phyloP scores from a whole-genome alignment of 2,797 vertebrate species.

The Harpagifer antarcticus region DNA sequence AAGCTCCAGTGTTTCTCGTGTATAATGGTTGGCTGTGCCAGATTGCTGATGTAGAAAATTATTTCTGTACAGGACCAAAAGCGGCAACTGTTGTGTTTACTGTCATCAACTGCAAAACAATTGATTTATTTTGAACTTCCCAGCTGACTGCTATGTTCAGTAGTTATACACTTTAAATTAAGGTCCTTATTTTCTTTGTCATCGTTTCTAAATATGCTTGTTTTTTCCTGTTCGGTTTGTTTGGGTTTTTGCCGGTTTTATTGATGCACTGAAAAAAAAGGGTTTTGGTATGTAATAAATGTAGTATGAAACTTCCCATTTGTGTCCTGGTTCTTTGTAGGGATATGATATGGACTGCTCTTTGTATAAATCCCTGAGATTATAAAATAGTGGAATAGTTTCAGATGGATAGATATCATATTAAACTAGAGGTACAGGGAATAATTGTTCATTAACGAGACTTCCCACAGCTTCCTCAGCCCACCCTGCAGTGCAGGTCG shows the following conservation, averaged over 20 bases:
- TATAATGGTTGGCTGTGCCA: constrained; percentile 11
- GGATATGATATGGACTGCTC: background rate
- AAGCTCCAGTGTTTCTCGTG: too few relatives aligned
- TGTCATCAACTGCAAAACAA: constrained; percentile 26
- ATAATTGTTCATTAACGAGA: constrained; percentile 59
- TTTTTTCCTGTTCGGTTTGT: constrained; percentile 11
- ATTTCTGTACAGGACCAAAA: constrained; percentile 34
- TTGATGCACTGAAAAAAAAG: background rate
- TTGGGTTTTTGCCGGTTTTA: constrained; percentile 23
- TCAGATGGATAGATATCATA: constrained; percentile 26
- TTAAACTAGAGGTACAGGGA: constrained; percentile 47
- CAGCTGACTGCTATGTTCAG: constrained; percentile 22
- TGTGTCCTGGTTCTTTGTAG: constrained; percentile 25
- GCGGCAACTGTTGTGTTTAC: constrained; percentile 23
- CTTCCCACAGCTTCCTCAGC: constrained; percentile 67
- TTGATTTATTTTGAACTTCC: constrained; percentile 13
- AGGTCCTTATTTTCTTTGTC: constrained; percentile 44
- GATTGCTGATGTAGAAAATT: constrained; percentile 39
- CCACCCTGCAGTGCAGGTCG: constrained; percentile 51
- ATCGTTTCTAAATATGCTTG: constrained; percentile 18
- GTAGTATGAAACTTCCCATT: constrained; percentile 39
- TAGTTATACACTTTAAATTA: constrained; percentile 19
- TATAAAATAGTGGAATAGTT: constrained; percentile 41
- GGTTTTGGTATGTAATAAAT: constrained; percentile 60
- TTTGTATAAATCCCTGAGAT: constrained; percentile 20